Conservation (phyloP, 1,140 invertebrate species). For the Sitophilus oryzae region DNA sequence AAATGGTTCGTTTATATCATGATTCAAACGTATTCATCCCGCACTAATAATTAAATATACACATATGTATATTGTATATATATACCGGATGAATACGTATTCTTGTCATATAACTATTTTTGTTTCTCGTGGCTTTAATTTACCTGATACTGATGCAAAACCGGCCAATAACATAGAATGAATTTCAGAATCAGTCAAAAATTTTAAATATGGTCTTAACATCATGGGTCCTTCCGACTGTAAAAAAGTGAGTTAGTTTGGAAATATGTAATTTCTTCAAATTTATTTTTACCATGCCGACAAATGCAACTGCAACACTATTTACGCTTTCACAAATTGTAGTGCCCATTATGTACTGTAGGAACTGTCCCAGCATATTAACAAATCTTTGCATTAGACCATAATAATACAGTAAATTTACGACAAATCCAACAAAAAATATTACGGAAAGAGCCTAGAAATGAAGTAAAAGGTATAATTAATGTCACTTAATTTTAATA, state of each 20-base stretch:
- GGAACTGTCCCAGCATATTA: slow-evolving; percentile 69
- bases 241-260: slow-evolving; percentile 32
- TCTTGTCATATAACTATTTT: not conserved
- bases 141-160: slow-evolving; percentile 90
- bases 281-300: slow-evolving; percentile 75
- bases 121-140: slow-evolving; percentile 8
- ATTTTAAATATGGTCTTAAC: slow-evolving; percentile 77
- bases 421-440: slow-evolving; percentile 85
- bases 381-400: slow-evolving; percentile 85
- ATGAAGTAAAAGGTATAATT: slow-evolving; percentile 19
- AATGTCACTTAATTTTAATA: too few species aligned
- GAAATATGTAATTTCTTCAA: not conserved
- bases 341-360: slow-evolving; percentile 71
- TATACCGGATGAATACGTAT: too few species aligned
- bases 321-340: slow-evolving; percentile 89
- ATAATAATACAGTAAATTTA: slow-evolving; percentile 81
- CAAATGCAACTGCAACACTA: slow-evolving; percentile 83
- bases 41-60: too few species aligned
- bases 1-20: too few species aligned
- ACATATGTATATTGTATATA: too few species aligned
- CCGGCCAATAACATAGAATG: slow-evolving; percentile 91
- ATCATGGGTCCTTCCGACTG: slow-evolving; percentile 85
- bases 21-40: too few species aligned
- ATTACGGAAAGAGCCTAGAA: slow-evolving; percentile 76
- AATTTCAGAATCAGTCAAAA: slow-evolving; percentile 83